Percentiles rank a stretch among this genome's conserved stretches.
Evolutionary conservation across 2,797 vertebrate genomes (phyloP).

Genomic region (Malurus leucopterus): DNA sequence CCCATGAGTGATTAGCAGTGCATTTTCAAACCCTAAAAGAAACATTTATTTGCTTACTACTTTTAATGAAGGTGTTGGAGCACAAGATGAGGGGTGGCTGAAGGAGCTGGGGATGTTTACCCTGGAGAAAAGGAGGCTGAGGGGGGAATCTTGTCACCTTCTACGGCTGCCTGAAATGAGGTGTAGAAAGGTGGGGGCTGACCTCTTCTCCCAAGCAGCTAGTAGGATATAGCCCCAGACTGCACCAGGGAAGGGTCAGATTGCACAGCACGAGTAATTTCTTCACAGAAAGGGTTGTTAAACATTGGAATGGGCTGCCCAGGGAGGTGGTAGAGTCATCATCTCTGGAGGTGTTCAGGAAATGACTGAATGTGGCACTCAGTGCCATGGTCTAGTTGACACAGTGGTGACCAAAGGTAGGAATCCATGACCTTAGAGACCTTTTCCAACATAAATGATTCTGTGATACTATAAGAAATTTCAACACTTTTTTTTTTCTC

Average conservation of each 20-base stretch:
- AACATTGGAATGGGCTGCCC: not conserved
- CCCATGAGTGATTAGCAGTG: fast-evolving
- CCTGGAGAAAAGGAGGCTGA: not conserved
- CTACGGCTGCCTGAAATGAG: not conserved
- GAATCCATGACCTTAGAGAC: fast-evolving
- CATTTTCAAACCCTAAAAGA: not conserved
- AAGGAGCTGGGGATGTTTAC: not conserved
- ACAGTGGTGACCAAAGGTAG: not conserved
- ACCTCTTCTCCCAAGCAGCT: not conserved
- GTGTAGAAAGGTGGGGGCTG: not conserved
- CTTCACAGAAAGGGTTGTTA: not conserved
- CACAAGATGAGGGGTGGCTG: not conserved
- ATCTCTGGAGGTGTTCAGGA: not conserved
- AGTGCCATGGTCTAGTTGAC: not conserved
- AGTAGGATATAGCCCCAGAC: not conserved
- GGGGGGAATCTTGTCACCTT: not conserved
- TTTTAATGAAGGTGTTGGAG: not conserved
- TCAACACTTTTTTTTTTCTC: not conserved
- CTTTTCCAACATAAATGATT: not conserved
- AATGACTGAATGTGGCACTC: not conserved
- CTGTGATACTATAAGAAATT: not conserved
- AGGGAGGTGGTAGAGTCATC: not conserved
- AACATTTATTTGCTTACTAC: not conserved
- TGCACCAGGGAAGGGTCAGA: not conserved
- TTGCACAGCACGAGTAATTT: not conserved